Evolutionary conservation across 2,113 vertebrate species (phyloP), one percentile per base, ranked within the genome.

Genomic region (Passerina amoena): DNA sequence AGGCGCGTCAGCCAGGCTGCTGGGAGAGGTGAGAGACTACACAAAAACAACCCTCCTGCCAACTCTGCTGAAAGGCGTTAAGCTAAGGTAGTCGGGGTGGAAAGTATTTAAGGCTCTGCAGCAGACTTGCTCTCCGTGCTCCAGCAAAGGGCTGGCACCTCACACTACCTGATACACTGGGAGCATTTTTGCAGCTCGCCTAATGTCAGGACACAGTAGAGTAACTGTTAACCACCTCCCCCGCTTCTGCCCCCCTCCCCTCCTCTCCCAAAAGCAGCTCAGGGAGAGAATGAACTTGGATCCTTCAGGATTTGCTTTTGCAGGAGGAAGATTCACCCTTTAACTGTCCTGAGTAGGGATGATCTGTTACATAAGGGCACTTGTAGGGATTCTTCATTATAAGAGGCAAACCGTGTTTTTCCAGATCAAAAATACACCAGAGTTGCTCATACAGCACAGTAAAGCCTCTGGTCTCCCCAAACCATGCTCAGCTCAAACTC

Each of bases 31-130:
- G 83, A 96, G 92, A 96, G 86, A 96, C 85, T 91, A 94, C 91
- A 96, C 89, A 94, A 97, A 97, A 96, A 97, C 90, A 96, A 96
- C 82, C 61, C 38, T 87, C 65, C 88, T 97, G 94, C 96, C 96
- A 97, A 94, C 73, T 93, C 92, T n/a, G 71, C 96, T 97, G 92
- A 95, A 93, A 97, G 91, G 87, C 94, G 63, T 75, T 92, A 90
- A 96, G 91, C 91, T 88, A 79, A 96, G 92, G 90, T 90, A 93
- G 82, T 91, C 24, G 6, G 81, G 35, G 59, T 94, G 95, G 96
- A 97, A 97, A 96, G 82, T 95, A 97, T 96, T 97, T 92, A 86
- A 91, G 90, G 79, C 88, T 97, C 89, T n/a, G 4, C 79, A 94
- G 96, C 92, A 95, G 94, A 75, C 94, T 97, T 47, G 47, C 73